A percentile compares a stretch with the other conserved stretches of the same genome.
phyloP scores from a whole-genome alignment of 53 echinoderm and acorn worm species.

The Apostichopus leukothele region DNA sequence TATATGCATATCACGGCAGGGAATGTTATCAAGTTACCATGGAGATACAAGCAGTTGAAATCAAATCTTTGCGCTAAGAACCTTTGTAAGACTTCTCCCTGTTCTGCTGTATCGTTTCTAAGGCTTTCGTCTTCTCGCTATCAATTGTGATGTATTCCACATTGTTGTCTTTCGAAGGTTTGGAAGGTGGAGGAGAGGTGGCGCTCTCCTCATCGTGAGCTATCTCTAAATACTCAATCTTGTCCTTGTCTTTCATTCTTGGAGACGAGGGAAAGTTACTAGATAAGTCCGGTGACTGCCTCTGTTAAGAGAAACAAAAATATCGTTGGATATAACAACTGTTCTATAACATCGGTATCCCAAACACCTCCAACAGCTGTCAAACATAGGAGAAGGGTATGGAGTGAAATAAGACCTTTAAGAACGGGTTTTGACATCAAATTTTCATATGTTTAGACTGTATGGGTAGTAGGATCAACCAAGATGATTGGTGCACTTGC shows the following conservation, averaged over 20 bases:
- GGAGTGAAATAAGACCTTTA: no score
- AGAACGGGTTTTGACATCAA: no score
- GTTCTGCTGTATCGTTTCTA: slow-evolving; percentile 64
- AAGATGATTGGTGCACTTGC: no score
- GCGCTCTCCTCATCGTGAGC: slow-evolving; percentile 67
- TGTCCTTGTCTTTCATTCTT: slow-evolving; percentile 20
- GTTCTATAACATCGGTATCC: no score
- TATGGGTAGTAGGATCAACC: no score
- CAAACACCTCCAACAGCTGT: no score
- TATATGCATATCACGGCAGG: no score
- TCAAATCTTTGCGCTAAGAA: not conserved
- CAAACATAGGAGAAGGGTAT: no score
- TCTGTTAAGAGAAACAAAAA: slow-evolving; percentile 5
- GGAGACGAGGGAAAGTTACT: slow-evolving; percentile 19
- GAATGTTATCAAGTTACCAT: no score
- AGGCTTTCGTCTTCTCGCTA: slow-evolving; percentile 76
- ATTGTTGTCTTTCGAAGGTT: slow-evolving; percentile 66
- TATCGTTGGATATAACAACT: no score
- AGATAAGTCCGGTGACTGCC: slow-evolving; percentile 4
- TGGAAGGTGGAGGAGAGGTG: slow-evolving; percentile 49
- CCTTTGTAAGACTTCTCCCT: slow-evolving; percentile 69
- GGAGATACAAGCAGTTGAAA: no score
- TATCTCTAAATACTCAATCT: slow-evolving; percentile 81
- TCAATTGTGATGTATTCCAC: slow-evolving; percentile 91
- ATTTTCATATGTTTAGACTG: no score